A percentile compares a stretch with the other conserved stretches of the same genome.
Evolutionary conservation across 2,797 vertebrate genomes (phyloP).

Genomic region (Sciurus vulgaris): DNA sequence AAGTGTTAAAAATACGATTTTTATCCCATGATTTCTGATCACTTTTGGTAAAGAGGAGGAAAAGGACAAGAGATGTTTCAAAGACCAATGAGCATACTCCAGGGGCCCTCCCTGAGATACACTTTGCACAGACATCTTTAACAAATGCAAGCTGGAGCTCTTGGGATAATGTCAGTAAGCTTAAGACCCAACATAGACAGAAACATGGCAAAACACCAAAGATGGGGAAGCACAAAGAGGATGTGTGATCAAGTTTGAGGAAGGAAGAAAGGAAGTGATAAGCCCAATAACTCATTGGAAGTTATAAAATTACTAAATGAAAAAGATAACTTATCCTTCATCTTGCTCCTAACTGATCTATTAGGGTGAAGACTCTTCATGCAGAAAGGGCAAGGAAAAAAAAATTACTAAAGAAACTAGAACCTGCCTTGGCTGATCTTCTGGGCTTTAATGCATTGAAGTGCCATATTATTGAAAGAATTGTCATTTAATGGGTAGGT

Average conservation of each 20-base stretch:
- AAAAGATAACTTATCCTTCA: not conserved
- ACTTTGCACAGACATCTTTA: not conserved
- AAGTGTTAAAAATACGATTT: conserved; percentile 23
- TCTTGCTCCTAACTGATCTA: not conserved
- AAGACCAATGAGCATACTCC: not conserved
- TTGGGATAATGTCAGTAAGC: not conserved
- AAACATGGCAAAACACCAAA: not conserved
- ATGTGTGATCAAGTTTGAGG: not conserved
- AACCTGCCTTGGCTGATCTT: not conserved
- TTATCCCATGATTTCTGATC: not conserved
- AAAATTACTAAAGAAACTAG: not conserved
- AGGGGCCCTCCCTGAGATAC: not conserved
- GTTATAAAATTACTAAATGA: not conserved
- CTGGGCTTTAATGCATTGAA: not conserved
- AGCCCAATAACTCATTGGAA: not conserved
- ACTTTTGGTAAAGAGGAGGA: not conserved
- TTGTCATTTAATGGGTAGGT: not conserved
- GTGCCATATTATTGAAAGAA: not conserved
- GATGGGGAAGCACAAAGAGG: fast-evolving
- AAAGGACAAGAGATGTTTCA: not conserved
- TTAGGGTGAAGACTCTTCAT: not conserved
- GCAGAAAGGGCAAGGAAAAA: not conserved
- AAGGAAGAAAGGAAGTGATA: not conserved
- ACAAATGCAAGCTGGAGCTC: not conserved
- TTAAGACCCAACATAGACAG: not conserved